A percentile compares a stretch with the other conserved stretches of the same genome.
Conservation (phyloP, 2,797 vertebrate species). For the Gymnopithys bicolor region DNA sequence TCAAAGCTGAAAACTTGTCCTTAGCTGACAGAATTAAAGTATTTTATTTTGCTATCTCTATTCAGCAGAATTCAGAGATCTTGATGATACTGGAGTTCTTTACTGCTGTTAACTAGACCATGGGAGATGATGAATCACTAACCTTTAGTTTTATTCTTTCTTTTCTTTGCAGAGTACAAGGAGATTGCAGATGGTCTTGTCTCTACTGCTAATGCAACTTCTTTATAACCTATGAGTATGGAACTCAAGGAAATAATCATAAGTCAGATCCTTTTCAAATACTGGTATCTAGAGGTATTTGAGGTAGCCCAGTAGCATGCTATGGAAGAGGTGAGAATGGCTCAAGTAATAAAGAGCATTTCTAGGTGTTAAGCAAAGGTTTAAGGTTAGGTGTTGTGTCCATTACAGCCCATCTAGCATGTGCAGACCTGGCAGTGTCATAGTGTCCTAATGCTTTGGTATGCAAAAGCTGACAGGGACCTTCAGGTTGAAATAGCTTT, state of each 20-base stretch:
- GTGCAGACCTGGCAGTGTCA: not conserved
- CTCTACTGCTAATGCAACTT: not conserved
- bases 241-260: not conserved
- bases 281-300: not conserved
- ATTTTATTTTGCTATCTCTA: not conserved
- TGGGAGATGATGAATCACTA: not conserved
- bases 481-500: not conserved
- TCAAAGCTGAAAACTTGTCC: not conserved
- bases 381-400: not conserved
- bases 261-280: not conserved
- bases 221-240: not conserved
- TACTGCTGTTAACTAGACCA: not conserved
- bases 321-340: not conserved
- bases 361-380: not conserved
- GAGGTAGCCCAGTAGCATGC: not conserved
- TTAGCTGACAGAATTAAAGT: not conserved
- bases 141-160: not conserved
- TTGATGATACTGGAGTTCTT: not conserved
- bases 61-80: not conserved
- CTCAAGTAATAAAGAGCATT: not conserved
- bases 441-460: not conserved
- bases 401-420: not conserved
- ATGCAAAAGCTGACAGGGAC: not conserved
- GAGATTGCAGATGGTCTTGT: not conserved
- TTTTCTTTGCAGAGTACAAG: not conserved